Evolutionary conservation across 2,888 invertebrate species (phyloP).

Genomic region (Pristionchus fissidentatus): DNA sequence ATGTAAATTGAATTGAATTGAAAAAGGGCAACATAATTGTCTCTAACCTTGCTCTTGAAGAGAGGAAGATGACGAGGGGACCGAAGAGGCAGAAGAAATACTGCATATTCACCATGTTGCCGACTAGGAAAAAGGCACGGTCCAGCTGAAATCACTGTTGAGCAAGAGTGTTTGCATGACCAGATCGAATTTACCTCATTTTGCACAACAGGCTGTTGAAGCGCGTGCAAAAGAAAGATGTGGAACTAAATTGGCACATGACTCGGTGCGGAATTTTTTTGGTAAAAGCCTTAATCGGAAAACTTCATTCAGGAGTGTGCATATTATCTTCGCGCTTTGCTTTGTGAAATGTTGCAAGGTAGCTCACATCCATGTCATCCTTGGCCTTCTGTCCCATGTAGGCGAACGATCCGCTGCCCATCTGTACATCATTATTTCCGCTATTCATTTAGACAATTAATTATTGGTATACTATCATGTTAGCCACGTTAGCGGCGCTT

Average conservation of each 20-base stretch:
- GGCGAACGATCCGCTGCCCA: neutral
- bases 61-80: neutral
- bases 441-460: neutral
- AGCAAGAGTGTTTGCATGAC: no score
- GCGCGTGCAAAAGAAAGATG: no score
- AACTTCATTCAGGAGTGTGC: no score
- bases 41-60: slow-evolving; percentile 8
- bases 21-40: no score
- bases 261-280: no score
- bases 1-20: no score
- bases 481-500: neutral
- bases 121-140: neutral
- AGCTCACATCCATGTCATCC: neutral
- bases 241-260: no score
- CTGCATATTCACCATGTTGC: neutral
- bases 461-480: neutral
- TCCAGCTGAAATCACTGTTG: neutral
- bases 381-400: neutral
- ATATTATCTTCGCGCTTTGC: no score
- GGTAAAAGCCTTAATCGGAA: no score
- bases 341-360: no score
- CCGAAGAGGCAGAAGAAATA: slow-evolving; percentile 5
- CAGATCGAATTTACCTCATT: no score
- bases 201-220: no score
- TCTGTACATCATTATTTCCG: neutral